A percentile compares a stretch with the other conserved stretches of the same genome.
Conservation (phyloP, 2,113 vertebrate species). For the Delphinapterus leucas region DNA sequence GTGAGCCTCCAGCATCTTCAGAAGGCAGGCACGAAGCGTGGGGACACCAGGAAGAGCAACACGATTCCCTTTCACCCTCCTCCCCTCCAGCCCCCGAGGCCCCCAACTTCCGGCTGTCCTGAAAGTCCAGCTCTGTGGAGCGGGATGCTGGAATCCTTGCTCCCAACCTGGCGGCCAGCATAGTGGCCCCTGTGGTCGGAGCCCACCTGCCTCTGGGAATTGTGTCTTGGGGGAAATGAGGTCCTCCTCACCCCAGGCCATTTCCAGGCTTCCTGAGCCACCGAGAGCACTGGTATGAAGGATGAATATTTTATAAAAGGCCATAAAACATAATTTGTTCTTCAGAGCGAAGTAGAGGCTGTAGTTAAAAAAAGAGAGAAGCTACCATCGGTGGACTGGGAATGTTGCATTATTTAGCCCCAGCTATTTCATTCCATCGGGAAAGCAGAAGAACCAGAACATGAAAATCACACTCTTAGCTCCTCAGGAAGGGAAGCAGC, state of each 20-base stretch:
- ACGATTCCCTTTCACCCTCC: fast-evolving
- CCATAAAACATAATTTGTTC: constrained; percentile 73
- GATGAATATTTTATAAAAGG: constrained; percentile 74
- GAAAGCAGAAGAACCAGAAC: neutral
- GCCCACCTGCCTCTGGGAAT: neutral
- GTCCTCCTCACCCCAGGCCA: neutral
- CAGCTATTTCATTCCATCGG: constrained; percentile 43
- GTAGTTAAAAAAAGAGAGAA: constrained; percentile 78
- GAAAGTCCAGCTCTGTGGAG: fast-evolving
- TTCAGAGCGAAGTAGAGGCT: constrained; percentile 69
- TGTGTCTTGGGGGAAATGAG: constrained; percentile 44
- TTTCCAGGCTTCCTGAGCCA: constrained; percentile 61
- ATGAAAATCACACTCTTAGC: constrained; percentile 37
- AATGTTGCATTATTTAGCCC: constrained; percentile 66
- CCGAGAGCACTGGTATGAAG: neutral
- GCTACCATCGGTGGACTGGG: constrained; percentile 41
- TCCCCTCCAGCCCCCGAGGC: fast-evolving
- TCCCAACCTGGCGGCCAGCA: neutral
- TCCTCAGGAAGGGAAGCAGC: neutral
- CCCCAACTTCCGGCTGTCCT: neutral
- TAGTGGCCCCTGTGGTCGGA: neutral
- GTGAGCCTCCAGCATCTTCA: neutral
- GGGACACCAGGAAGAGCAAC: neutral
- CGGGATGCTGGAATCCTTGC: fast-evolving
- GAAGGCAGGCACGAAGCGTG: neutral